phyloP scores from a whole-genome alignment of 2,797 vertebrate species.

The Siniperca undulata region DNA sequence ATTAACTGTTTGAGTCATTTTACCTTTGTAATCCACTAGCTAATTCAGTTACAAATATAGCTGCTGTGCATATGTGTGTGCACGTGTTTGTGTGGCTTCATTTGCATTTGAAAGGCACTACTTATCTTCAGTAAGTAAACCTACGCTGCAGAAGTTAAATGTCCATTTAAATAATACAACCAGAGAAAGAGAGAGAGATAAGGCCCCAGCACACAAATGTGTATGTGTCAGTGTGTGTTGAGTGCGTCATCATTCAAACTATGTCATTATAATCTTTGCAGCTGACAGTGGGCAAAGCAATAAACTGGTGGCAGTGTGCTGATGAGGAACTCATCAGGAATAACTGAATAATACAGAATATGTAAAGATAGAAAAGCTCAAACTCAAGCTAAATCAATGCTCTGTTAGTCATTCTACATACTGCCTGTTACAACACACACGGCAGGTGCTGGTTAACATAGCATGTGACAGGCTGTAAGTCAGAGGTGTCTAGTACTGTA shows the following conservation, averaged over 20 bases:
- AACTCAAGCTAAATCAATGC: not conserved
- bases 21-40: conserved; percentile 25
- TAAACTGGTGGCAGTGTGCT: conserved; percentile 12
- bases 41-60: conserved; percentile 46
- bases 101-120: conserved; percentile 64
- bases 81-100: not conserved
- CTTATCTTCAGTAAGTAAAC: conserved; percentile 61
- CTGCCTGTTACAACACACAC: not conserved
- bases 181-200: conserved; percentile 23
- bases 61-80: not conserved
- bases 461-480: conserved; percentile 40
- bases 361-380: conserved; percentile 2
- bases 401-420: not conserved
- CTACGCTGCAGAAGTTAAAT: conserved; percentile 43
- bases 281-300: conserved; percentile 4
- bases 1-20: conserved; percentile 22
- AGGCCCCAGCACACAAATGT: not conserved
- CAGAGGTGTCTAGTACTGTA: conserved; percentile 47
- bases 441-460: conserved; percentile 32
- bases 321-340: conserved; percentile 14
- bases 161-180: conserved; percentile 58
- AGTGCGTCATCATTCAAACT: conserved; percentile 28
- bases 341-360: conserved; percentile 5
- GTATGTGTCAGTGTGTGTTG: conserved; percentile 12
- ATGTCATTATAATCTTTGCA: conserved; percentile 25